Evolutionary conservation across 1,140 invertebrate genomes (phyloP).

Genomic region (Euura saliciscinereae): DNA sequence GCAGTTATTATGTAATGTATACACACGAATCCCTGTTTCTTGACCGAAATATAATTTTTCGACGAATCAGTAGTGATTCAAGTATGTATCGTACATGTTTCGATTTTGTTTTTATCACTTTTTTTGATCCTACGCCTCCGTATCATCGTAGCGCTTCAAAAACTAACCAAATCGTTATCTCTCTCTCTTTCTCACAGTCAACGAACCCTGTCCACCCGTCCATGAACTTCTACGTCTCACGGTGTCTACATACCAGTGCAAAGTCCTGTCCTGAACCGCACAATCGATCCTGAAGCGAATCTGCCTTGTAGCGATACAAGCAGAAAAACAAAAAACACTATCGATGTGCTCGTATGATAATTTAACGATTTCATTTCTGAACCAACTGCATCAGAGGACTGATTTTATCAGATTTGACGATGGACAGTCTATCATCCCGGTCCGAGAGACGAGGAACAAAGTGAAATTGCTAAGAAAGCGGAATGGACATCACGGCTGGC

Average conservation of each 20-base stretch:
- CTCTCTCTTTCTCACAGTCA: background rate
- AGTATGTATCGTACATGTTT: too few relatives aligned
- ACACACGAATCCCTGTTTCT: too few relatives aligned
- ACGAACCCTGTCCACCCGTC: background rate
- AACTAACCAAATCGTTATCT: background rate
- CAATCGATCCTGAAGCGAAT: background rate
- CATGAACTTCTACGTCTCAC: background rate
- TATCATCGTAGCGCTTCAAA: background rate
- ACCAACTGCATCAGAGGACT: too few relatives aligned
- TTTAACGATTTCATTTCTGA: too few relatives aligned
- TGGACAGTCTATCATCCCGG: background rate
- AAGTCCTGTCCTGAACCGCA: background rate
- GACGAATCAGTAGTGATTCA: too few relatives aligned
- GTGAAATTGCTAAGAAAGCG: background rate
- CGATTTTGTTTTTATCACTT: too few relatives aligned
- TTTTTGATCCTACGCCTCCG: background rate
- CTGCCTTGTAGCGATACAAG: background rate
- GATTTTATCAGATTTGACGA: too few relatives aligned
- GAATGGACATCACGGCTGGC: background rate
- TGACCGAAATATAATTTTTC: too few relatives aligned
- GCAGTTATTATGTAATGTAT: too few relatives aligned
- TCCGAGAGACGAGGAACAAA: background rate
- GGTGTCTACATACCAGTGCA: background rate
- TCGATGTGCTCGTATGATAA: background rate
- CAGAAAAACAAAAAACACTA: background rate